phyloP scores from a whole-genome alignment of 2,113 vertebrate species.

The Sylvicapra grimmia region DNA sequence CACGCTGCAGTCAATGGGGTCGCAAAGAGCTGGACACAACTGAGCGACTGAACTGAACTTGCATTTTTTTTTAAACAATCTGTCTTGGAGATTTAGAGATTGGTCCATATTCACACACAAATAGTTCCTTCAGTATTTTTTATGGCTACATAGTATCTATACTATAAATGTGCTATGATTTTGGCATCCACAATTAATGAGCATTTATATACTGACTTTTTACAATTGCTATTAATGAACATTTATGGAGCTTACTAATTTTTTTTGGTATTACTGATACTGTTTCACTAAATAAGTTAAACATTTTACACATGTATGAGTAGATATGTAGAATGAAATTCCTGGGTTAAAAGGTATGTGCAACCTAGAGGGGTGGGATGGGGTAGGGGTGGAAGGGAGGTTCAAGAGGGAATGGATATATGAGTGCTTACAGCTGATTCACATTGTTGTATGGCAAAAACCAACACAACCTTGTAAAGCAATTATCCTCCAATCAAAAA shows the following conservation, averaged over 20 bases:
- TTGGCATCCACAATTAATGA: background rate
- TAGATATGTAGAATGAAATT: background rate
- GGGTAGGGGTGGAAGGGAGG: background rate
- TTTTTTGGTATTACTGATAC: background rate
- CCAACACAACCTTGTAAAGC: background rate
- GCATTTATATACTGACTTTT: background rate
- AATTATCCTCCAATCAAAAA: background rate
- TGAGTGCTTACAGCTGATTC: background rate
- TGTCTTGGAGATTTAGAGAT: background rate
- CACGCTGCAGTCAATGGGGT: background rate
- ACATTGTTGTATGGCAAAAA: background rate
- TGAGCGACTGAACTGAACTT: background rate
- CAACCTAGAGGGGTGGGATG: background rate
- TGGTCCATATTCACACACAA: background rate
- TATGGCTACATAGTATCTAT: background rate
- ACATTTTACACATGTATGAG: background rate
- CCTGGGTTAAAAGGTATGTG: background rate
- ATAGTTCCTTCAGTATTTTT: background rate
- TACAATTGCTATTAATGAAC: background rate
- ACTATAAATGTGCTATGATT: background rate
- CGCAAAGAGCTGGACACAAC: fast-evolving
- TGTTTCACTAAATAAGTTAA: background rate
- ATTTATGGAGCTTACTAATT: background rate
- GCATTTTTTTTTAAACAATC: background rate
- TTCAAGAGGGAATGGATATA: background rate